A percentile compares a stretch with the other conserved stretches of the same genome.
Conservation (phyloP, 1,140 invertebrate genomes). For the Caenorhabditis brenneri region DNA sequence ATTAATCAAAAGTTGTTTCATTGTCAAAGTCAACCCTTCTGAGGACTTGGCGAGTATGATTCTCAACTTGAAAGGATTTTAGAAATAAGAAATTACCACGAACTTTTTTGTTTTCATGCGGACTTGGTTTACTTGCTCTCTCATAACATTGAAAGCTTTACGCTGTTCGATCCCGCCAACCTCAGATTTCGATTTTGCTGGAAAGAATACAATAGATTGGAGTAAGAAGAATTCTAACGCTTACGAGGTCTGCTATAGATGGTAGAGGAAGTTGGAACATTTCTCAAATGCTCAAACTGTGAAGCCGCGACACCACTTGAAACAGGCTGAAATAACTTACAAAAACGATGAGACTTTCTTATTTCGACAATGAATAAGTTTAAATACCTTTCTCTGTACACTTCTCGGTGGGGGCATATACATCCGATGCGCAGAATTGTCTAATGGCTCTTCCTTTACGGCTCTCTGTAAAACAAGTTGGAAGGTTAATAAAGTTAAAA, state of each 20-base stretch:
- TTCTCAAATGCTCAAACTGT: background rate
- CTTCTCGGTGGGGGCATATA: background rate
- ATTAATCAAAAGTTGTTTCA: no score
- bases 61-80: no score
- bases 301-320: background rate
- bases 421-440: background rate
- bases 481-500: background rate
- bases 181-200: background rate
- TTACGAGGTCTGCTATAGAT: background rate
- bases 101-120: constrained; percentile 8
- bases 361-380: no score
- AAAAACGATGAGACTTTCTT: no score
- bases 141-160: constrained; percentile 6
- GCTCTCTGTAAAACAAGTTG: background rate
- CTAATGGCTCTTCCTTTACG: background rate
- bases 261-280: background rate
- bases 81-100: background rate
- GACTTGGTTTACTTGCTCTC: constrained; percentile 4
- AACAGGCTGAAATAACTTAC: constrained; percentile 1
- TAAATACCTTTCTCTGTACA: background rate
- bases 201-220: background rate
- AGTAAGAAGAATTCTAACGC: background rate
- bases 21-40: background rate
- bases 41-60: no score
- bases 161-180: background rate